Percentiles rank a stretch among this genome's conserved stretches.
Evolutionary conservation across 2,888 invertebrate genomes (phyloP).

Genomic region (Lasioglossum vierecki): DNA sequence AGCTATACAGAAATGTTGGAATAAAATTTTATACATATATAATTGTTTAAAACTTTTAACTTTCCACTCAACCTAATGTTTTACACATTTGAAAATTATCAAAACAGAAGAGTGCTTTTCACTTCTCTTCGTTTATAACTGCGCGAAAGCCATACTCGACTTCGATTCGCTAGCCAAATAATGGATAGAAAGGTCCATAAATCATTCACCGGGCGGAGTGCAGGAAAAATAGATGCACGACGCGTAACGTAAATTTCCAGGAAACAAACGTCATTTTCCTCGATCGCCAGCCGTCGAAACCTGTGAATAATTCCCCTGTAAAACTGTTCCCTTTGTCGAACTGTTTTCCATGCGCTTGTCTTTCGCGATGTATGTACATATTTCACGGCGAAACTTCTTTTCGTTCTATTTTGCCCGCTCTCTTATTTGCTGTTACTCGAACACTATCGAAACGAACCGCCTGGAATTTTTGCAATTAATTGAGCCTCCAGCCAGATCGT

Average conservation of each 20-base stretch:
- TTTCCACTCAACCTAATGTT: background rate
- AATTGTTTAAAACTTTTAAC: too few species aligned
- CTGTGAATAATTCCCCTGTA: background rate
- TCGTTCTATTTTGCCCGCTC: background rate
- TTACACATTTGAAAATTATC: background rate
- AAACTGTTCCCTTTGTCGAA: background rate
- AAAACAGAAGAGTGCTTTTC: background rate
- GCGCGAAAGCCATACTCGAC: background rate
- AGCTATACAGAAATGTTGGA: background rate
- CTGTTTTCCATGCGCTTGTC: background rate
- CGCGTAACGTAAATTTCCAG: background rate
- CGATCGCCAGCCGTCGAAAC: background rate
- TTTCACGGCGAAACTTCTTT: background rate
- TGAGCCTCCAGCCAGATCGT: background rate
- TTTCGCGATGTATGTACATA: background rate
- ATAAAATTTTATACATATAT: background rate
- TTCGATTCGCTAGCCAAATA: conserved; percentile 20
- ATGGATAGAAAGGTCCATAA: background rate
- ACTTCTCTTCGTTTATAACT: background rate
- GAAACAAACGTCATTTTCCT: background rate
- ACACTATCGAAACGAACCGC: background rate
- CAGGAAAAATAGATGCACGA: conserved; percentile 8
- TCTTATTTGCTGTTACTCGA: background rate
- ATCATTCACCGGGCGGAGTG: background rate
- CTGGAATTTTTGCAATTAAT: background rate